phyloP scores from a whole-genome alignment of 2,113 vertebrate species.

The Oncorhynchus mykiss region DNA sequence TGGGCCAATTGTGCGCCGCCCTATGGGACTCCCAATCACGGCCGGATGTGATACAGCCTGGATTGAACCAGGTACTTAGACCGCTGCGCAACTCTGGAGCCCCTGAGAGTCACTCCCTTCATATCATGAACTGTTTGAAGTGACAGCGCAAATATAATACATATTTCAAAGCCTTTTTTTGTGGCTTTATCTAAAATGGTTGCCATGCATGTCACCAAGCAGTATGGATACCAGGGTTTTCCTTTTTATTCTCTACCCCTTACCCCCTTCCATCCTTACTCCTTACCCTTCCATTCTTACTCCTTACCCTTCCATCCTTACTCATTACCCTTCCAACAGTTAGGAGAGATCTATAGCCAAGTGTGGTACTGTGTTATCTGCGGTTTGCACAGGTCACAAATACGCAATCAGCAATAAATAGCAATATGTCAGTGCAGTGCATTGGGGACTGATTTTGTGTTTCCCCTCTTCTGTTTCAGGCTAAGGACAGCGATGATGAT shows the following conservation, averaged over 20 bases:
- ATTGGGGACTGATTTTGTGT: neutral
- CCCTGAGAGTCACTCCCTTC: neutral
- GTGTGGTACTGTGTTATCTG: neutral
- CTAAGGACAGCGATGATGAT: slow-evolving; percentile 94
- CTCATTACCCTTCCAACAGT: neutral
- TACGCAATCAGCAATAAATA: neutral
- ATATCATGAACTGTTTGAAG: no score
- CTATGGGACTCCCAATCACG: no score
- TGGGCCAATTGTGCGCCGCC: no score
- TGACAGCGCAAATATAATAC: no score
- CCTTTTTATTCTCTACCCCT: neutral
- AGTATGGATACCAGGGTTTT: neutral
- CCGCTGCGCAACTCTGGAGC: neutral
- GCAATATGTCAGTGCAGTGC: neutral
- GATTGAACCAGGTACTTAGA: no score
- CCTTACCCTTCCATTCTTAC: neutral
- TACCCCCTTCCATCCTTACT: neutral
- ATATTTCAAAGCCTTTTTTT: no score
- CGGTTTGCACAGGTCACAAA: neutral
- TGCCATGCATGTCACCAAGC: neutral
- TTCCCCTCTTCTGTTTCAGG: slow-evolving; percentile 63
- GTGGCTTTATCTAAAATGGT: neutral
- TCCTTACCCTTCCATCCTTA: neutral
- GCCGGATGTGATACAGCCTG: no score
- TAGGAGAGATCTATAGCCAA: neutral